Percentiles rank a stretch among this genome's conserved stretches.
Conservation (phyloP, 2,113 vertebrate species). For the Uria lomvia region DNA sequence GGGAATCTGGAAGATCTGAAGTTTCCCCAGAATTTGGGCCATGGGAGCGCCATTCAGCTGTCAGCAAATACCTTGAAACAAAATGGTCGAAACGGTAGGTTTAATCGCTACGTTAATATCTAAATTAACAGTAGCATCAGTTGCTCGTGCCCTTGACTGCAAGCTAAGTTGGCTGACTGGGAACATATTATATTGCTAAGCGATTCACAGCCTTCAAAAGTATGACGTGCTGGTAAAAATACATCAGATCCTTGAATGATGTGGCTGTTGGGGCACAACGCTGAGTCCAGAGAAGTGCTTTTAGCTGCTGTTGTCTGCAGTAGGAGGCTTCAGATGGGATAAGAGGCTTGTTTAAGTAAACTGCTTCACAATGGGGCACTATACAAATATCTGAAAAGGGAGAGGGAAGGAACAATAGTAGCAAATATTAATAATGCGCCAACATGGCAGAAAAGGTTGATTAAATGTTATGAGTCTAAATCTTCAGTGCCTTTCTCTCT, state of each 20-base stretch:
- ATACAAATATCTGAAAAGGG: background rate
- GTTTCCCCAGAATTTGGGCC: constrained; percentile 89
- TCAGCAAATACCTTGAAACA: constrained; percentile 96
- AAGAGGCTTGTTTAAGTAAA: background rate
- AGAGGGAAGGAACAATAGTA: background rate
- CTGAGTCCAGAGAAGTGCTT: background rate
- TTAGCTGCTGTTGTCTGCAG: background rate
- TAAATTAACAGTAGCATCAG: background rate
- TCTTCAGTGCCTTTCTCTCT: background rate
- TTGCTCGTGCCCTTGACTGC: background rate
- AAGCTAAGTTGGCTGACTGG: background rate
- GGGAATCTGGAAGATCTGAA: constrained; percentile 92
- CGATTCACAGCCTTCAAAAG: background rate
- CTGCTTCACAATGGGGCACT: background rate
- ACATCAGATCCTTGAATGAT: background rate
- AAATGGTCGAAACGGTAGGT: constrained; percentile 92
- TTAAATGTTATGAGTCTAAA: background rate
- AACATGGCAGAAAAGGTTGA: background rate
- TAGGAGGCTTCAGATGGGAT: background rate
- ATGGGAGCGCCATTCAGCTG: constrained; percentile 91
- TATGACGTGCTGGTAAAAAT: background rate
- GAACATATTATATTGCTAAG: background rate
- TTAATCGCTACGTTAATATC: background rate
- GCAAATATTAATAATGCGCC: background rate
- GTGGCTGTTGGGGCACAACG: background rate